A percentile compares a stretch with the other conserved stretches of the same genome.
These are phyloP conservation scores for Trematocara nigrifrons DNA, from an alignment of 2,113 vertebrate genomes.

Conservation along the genomic window DNA sequence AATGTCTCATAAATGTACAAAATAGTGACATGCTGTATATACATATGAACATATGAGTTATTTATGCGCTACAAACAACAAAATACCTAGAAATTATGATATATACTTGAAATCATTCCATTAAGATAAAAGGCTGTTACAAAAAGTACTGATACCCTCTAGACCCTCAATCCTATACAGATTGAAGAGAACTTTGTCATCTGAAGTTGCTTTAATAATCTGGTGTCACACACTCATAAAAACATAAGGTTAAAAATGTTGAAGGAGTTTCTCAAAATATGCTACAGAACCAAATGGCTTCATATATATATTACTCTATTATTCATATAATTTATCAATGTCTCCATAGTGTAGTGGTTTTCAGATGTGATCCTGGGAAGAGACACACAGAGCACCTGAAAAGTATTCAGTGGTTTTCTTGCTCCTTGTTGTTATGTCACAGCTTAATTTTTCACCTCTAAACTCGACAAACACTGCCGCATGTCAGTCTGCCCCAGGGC, in stretches of 20 bases:
- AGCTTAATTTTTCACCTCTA: neutral
- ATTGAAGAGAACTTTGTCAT: neutral
- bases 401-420: neutral
- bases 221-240: neutral
- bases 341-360: neutral
- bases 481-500: too few relatives aligned
- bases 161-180: neutral
- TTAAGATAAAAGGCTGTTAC: neutral
- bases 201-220: neutral
- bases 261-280: neutral
- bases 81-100: neutral
- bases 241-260: neutral
- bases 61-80: neutral
- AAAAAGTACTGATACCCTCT: neutral
- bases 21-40: neutral
- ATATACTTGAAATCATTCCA: neutral
- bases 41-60: neutral
- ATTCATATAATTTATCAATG: neutral
- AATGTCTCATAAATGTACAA: neutral
- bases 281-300: neutral
- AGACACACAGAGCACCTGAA: neutral
- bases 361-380: neutral
- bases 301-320: neutral
- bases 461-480: fast-evolving
- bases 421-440: neutral